A percentile compares a stretch with the other conserved stretches of the same genome.
Evolutionary conservation across 2,797 vertebrate genomes (phyloP).

Genomic region (Poeciliopsis turneri): DNA sequence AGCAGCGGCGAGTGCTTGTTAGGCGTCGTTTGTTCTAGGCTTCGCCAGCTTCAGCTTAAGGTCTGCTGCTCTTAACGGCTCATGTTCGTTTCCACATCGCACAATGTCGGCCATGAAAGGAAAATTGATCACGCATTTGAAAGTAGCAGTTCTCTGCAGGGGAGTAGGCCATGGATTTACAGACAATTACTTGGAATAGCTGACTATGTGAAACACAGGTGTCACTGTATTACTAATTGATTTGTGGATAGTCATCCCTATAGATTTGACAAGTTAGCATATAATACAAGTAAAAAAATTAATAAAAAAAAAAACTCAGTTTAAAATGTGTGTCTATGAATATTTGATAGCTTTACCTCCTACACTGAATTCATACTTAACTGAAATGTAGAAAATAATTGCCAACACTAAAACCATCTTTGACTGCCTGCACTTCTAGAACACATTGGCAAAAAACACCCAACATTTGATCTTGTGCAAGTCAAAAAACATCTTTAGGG

Average conservation of each 20-base stretch:
- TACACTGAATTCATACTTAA: background rate
- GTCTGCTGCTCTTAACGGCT: background rate
- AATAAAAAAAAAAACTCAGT: background rate
- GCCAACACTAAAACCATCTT: background rate
- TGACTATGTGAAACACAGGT: background rate
- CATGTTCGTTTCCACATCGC: background rate
- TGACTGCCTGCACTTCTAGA: background rate
- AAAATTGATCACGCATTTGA: conserved; percentile 5
- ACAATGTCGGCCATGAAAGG: background rate
- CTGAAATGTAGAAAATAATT: background rate
- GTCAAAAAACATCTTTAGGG: background rate
- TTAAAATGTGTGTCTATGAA: background rate
- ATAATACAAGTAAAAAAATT: background rate
- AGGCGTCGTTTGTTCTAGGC: background rate
- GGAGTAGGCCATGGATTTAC: background rate
- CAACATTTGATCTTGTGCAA: background rate
- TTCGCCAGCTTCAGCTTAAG: background rate
- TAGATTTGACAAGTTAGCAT: background rate
- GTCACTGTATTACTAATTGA: background rate
- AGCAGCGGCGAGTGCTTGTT: conserved; percentile 3
- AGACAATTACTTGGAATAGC: conserved; percentile 2
- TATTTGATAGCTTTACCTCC: background rate
- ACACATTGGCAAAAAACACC: background rate
- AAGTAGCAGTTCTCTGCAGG: background rate
- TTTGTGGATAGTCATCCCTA: background rate